phyloP scores from a whole-genome alignment of 2,797 vertebrate species.

The Chiroxiphia lanceolata region DNA sequence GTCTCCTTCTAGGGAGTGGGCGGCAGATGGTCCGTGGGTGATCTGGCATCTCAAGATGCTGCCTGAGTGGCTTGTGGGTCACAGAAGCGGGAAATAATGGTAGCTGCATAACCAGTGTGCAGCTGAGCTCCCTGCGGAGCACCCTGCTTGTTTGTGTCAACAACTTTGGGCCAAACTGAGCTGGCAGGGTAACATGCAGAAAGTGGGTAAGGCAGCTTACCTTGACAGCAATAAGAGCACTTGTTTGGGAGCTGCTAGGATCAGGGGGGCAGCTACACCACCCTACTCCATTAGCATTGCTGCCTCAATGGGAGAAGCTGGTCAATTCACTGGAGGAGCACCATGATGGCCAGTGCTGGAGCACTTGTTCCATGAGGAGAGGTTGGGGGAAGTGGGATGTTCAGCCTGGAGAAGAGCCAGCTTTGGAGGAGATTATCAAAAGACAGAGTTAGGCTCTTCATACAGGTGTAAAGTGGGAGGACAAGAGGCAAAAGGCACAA shows the following conservation, averaged over 20 bases:
- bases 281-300: background rate
- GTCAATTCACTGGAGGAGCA: background rate
- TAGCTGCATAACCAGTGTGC: background rate
- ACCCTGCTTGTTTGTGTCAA: background rate
- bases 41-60: background rate
- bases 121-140: background rate
- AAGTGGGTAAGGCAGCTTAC: background rate
- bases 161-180: background rate
- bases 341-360: background rate
- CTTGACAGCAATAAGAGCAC: background rate
- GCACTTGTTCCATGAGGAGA: background rate
- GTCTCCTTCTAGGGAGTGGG: background rate
- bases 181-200: accelerated
- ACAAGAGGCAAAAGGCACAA: background rate
- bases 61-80: background rate
- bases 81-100: background rate
- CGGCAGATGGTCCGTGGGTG: background rate
- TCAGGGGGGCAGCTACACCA: background rate
- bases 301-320: background rate
- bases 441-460: background rate
- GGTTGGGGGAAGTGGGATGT: background rate
- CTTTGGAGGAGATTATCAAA: background rate
- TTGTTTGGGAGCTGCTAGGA: background rate
- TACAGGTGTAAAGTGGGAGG: background rate
- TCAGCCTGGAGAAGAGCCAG: background rate